Evolutionary conservation across 2,888 invertebrate genomes (phyloP), one percentile per base, ranked within the genome.

Genomic region (Prosopocoilus inquinatus): DNA sequence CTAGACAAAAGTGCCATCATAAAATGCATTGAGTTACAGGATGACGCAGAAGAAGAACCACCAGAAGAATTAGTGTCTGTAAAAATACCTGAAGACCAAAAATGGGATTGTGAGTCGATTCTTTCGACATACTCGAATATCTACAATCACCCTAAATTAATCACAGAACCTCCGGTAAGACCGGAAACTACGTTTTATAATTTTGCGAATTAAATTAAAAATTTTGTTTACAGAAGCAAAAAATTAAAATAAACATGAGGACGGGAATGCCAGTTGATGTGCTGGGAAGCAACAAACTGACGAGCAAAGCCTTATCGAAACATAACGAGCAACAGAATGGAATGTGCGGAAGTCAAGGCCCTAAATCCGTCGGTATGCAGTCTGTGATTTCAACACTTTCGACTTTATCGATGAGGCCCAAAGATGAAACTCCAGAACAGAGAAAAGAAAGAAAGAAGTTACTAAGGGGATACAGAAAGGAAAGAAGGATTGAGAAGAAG

Each of bases 31-130:
- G 13, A 51, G 8, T 46, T 67, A 47, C 65, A 68, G 56, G 54
- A 59, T 15, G 55, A 51, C 35, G 57, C 60, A 12, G 76, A 77
- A 38, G 75, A 77, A 16, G 76, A 80, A 7, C 79, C 81, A 7
- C 79, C 81, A 0, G 84, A 86, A 2, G 81, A 83, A 58, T 78
- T 87, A 9, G 74, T 86, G 35, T 80, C 81, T 33, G 76, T 85
- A 0, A 78, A 85, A 60, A 84, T 88, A 1, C 82, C 85, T 28
- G 82, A 85, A 50, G 83, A 85, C 62, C 82, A 85, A 60, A 88
- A 86, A 73, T 94, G 90, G 91, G 96, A 96, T 78, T 96, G 96
- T 69, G 91, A 96, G 79, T 91, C 91, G 53, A 89, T 96, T 64
- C 78, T 96, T 3, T 90, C 91, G 13, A 95, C 93, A 0, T 93